phyloP scores from a whole-genome alignment of 2,113 vertebrate genomes.

The Thamnophis sirtalis region DNA sequence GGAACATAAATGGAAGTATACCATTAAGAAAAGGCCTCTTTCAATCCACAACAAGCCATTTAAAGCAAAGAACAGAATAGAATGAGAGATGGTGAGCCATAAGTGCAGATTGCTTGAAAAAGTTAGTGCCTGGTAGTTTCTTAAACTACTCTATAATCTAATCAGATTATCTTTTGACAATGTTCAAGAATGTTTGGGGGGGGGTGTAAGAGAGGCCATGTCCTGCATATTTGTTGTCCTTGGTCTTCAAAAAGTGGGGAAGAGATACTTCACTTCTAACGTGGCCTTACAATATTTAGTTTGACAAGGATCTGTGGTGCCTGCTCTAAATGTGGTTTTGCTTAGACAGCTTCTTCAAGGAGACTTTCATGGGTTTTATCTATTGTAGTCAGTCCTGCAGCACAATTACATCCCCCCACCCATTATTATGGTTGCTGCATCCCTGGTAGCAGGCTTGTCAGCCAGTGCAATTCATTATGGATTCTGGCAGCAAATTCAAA shows the following conservation, averaged over 20 bases:
- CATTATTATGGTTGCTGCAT: neutral
- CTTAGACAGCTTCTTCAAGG: neutral
- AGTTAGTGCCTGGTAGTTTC: neutral
- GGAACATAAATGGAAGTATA: neutral
- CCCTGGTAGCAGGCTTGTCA: neutral
- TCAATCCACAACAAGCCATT: neutral
- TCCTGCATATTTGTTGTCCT: neutral
- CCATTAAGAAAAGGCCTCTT: neutral
- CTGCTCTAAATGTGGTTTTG: neutral
- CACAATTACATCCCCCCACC: neutral
- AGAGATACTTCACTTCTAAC: neutral
- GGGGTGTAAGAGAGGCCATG: neutral
- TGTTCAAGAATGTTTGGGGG: neutral
- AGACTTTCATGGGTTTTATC: neutral
- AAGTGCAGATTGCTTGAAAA: neutral
- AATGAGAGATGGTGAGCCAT: neutral
- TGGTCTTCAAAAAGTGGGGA: neutral
- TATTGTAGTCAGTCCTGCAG: fast-evolving
- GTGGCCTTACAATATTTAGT: neutral
- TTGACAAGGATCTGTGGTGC: neutral
- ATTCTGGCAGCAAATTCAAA: neutral
- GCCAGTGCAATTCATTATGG: neutral
- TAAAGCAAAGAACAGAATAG: neutral
- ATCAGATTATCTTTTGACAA: neutral
- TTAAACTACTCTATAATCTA: neutral